phyloP scores from a whole-genome alignment of 2,113 vertebrate genomes.

The Urocynchramus pylzowi region DNA sequence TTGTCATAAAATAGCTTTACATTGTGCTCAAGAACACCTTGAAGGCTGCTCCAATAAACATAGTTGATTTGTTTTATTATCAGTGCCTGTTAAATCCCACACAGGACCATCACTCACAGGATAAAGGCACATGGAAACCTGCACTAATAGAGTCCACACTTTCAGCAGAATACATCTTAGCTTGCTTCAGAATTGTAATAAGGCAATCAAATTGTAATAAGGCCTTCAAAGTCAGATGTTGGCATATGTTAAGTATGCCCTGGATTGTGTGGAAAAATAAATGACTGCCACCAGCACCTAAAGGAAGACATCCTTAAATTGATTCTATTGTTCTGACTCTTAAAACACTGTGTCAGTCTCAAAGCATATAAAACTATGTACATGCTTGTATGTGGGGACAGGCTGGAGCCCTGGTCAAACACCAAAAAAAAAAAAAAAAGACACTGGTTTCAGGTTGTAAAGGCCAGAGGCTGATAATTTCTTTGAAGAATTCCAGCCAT shows the following conservation, averaged over 20 bases:
- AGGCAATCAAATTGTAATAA: not conserved
- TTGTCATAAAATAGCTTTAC: not conserved
- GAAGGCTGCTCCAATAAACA: not conserved
- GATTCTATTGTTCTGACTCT: not conserved
- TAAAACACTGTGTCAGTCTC: not conserved
- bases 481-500: not conserved
- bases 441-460: not conserved
- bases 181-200: not conserved
- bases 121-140: not conserved
- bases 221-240: not conserved
- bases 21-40: not conserved
- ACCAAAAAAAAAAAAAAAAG: not conserved
- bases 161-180: not conserved
- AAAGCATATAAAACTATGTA: not conserved
- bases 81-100: not conserved
- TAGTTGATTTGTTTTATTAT: not conserved
- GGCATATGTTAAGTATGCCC: not conserved
- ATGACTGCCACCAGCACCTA: rapidly evolving
- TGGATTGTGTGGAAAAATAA: not conserved
- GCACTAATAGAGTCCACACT: not conserved
- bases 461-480: not conserved
- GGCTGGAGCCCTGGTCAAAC: not conserved
- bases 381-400: too few relatives aligned
- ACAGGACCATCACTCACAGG: not conserved
- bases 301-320: not conserved